Conservation (phyloP, 2,113 vertebrate species). For the Desmodus rotundus region DNA sequence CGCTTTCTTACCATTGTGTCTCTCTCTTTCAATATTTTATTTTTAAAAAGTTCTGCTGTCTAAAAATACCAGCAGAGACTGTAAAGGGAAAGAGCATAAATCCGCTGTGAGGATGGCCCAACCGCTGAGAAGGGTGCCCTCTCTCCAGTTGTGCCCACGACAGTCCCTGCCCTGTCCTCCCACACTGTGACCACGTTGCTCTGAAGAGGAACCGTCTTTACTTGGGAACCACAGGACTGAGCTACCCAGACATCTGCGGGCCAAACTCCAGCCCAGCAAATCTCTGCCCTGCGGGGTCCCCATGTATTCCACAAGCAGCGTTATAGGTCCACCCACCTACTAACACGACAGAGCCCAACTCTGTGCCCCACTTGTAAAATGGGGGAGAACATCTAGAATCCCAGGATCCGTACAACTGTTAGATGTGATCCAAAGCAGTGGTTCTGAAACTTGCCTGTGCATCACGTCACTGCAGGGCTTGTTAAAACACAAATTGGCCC, state of each 20-base stretch:
- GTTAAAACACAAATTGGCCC: background rate
- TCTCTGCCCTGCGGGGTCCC: too few relatives aligned
- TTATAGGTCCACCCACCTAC: background rate
- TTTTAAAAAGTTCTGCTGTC: background rate
- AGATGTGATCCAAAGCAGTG: background rate
- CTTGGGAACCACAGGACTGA: accelerated
- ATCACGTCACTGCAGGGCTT: background rate
- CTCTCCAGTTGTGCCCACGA: background rate
- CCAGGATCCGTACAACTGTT: background rate
- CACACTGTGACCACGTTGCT: accelerated
- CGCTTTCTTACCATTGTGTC: background rate
- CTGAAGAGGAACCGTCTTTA: background rate
- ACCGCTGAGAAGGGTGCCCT: background rate
- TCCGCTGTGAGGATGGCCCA: background rate
- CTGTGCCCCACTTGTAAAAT: background rate
- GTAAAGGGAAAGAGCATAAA: background rate
- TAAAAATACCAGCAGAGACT: background rate
- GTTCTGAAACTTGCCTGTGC: background rate
- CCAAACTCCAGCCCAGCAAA: accelerated
- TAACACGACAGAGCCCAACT: background rate
- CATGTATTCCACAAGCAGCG: background rate
- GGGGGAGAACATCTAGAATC: background rate
- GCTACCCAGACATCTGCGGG: accelerated
- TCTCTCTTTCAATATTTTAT: background rate
- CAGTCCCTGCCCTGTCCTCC: background rate